A percentile compares a stretch with the other conserved stretches of the same genome.
phyloP scores from a whole-genome alignment of 1,140 invertebrate species.

The Araneus ventricosus region DNA sequence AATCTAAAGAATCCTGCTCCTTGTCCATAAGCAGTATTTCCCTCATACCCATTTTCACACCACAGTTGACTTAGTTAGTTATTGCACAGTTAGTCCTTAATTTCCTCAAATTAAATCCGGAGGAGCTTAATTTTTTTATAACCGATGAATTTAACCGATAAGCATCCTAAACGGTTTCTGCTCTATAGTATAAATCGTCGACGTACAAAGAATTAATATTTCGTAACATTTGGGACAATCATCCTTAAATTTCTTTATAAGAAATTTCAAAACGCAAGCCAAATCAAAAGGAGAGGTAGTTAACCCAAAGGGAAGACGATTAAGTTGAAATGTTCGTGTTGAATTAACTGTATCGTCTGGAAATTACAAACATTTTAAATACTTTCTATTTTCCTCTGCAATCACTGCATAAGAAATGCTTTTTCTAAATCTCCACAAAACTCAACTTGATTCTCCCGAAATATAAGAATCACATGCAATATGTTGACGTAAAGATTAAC shows the following conservation, averaged over 20 bases:
- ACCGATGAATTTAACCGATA: constrained; percentile 4
- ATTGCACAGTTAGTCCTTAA: constrained; percentile 28
- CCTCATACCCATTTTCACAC: neutral
- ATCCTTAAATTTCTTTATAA: constrained; percentile 12
- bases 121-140: neutral
- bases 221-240: neutral
- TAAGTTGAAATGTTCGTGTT: neutral
- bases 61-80: constrained; percentile 29
- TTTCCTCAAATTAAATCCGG: constrained; percentile 38
- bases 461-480: constrained; percentile 52
- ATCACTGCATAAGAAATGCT: constrained; percentile 8
- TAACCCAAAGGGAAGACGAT: neutral
- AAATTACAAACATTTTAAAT: neutral
- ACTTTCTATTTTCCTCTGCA: constrained; percentile 50
- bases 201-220: constrained; percentile 44
- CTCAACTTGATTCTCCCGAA: constrained; percentile 10
- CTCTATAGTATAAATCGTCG: neutral
- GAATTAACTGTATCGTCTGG: too few relatives aligned
- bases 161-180: neutral
- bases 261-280: neutral
- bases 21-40: neutral
- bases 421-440: constrained; percentile 50
- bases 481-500: neutral
- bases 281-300: neutral
- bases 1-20: neutral